Evolutionary conservation across 2,888 invertebrate species (phyloP).

Genomic region (Cephalotes varians): DNA sequence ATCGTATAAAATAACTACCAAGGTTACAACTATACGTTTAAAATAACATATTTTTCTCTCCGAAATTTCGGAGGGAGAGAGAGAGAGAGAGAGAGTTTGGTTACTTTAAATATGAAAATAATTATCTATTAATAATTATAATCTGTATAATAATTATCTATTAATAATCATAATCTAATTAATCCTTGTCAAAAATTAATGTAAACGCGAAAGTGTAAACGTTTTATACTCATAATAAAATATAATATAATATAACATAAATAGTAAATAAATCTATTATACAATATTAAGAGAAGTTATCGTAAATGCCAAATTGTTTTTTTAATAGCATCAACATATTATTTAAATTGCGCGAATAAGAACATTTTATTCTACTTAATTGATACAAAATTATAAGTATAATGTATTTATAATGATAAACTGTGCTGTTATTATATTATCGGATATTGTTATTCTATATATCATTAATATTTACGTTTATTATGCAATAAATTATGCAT

Average conservation of each 20-base stretch:
- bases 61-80: background rate
- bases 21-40: background rate
- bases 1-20: background rate
- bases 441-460: background rate
- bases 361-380: background rate
- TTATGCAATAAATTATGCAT: background rate
- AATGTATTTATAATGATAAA: background rate
- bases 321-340: background rate
- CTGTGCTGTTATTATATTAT: background rate
- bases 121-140: constrained; percentile 10
- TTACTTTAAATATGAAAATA: background rate
- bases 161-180: constrained; percentile 4
- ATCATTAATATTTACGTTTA: background rate
- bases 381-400: background rate
- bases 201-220: background rate
- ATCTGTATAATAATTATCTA: constrained; percentile 29
- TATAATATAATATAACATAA: background rate
- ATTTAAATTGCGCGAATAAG: background rate
- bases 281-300: background rate
- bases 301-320: background rate
- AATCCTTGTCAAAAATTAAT: background rate
- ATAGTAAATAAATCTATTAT: constrained; percentile 1
- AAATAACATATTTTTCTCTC: background rate
- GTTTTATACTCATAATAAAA: constrained; percentile 22
- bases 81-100: no score